Evolutionary conservation across 2,113 vertebrate species (phyloP), one percentile per base, ranked within the genome.

Genomic region (Semnornis frantzii): DNA sequence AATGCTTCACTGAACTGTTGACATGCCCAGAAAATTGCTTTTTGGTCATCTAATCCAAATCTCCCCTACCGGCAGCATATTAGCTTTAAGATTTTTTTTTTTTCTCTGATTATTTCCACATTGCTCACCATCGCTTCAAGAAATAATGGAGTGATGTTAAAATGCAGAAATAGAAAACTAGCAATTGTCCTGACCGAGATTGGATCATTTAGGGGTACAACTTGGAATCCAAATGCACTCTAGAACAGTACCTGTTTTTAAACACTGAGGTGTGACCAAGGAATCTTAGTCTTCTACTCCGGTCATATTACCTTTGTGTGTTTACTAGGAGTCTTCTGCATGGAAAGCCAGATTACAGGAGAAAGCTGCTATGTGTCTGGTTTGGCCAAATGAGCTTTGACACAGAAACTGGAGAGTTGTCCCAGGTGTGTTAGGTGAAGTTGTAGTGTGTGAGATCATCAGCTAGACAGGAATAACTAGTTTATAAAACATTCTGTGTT

Each of bases 251-350:
- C 57, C 20, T 72, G 57, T 64, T 66, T 15, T 55, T 12, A 27
- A 23, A 42, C 15, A 6, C 15, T 39, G 31, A 16, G 9, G 1
- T 60, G 75, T 71, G 48, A 72, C 21, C 16, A 23, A 46, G 9
- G 64, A 17, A 9, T 71, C 23, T 62, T 21, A 18, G 59, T 24
- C 7, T 17, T 3, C 19, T 3, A 0, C 42, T n/a, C 5, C 1
- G 0, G 23, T 66, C 48, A 55, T 16, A 50, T 74, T 50, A 33
- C 12, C 19, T 82, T 57, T 54, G 39, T 1, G 1, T 27, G 3
- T 50, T 4, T 55, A 18, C 10, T 10, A 39, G 23, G 34, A 83
- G 27, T 19, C 10, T 31, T n/a, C 20, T 59, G 9, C 1, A 0
- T 50, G 64, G 39, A 48, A 80, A 82, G 30, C 16, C 19, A 39